Percentiles rank a stretch among this genome's conserved stretches.
Conservation (phyloP, 2,797 vertebrate species). For the Mionectes olivaceus region DNA sequence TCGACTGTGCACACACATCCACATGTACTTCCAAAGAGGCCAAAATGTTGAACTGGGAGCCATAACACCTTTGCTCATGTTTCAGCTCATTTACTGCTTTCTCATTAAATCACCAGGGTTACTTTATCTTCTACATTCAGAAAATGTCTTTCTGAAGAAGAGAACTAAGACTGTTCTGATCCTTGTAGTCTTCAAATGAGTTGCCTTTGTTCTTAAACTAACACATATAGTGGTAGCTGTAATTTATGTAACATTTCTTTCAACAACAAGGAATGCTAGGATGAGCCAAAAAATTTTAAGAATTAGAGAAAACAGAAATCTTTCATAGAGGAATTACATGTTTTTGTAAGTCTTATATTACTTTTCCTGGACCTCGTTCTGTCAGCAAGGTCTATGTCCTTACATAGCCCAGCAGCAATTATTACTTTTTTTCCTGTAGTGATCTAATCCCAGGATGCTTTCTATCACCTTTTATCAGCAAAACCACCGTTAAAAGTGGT, state of each 20-base stretch:
- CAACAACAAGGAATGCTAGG: background rate
- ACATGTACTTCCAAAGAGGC: background rate
- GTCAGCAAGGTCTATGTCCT: background rate
- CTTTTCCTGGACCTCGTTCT: background rate
- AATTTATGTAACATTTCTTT: background rate
- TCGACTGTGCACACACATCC: no score
- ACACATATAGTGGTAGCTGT: background rate
- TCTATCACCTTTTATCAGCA: constrained; percentile 39
- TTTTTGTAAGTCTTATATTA: background rate
- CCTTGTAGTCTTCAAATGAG: background rate
- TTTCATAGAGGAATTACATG: background rate
- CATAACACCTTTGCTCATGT: background rate
- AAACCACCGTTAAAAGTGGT: background rate
- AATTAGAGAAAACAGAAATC: background rate
- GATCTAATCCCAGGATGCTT: background rate
- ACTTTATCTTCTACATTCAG: background rate
- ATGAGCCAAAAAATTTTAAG: background rate
- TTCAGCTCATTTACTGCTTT: background rate
- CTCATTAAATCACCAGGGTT: background rate
- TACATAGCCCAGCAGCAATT: constrained; percentile 3
- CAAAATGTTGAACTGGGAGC: background rate
- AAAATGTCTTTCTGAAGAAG: background rate
- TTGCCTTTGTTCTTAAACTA: background rate
- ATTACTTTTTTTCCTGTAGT: background rate
- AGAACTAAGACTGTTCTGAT: background rate